Conservation (phyloP, 2,113 vertebrate species). For the Chaenocephalus aceratus region DNA sequence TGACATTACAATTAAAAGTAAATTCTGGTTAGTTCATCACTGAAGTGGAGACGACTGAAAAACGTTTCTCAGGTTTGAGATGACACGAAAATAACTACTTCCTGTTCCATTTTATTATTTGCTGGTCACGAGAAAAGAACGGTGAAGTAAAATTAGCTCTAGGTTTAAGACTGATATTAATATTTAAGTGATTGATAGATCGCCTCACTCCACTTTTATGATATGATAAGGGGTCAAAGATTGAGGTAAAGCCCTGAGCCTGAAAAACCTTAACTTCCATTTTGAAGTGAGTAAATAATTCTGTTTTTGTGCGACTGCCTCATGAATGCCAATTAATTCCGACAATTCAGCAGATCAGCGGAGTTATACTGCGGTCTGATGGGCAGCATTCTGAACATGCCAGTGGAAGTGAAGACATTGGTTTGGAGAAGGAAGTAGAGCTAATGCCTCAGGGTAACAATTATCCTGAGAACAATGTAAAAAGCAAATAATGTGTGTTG, state of each 20-base stretch:
- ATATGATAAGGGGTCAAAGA: background rate
- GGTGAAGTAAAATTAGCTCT: constrained; percentile 41
- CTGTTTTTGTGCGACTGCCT: background rate
- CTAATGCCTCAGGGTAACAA: constrained; percentile 40
- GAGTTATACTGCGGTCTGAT: constrained; percentile 9
- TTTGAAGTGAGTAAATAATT: constrained; percentile 18
- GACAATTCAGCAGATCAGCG: constrained; percentile 15
- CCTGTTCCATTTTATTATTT: background rate
- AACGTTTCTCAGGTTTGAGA: constrained; percentile 53
- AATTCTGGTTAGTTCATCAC: constrained; percentile 66
- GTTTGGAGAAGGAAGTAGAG: constrained; percentile 48
- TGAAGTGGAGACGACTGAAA: constrained; percentile 33
- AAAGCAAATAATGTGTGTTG: constrained; percentile 29
- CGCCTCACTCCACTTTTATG: constrained; percentile 4
- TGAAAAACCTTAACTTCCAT: constrained; percentile 6
- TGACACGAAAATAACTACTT: constrained; percentile 48
- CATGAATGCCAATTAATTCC: constrained; percentile 1
- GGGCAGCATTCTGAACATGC: constrained; percentile 55
- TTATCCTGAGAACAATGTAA: constrained; percentile 38
- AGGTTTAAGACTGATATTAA: constrained; percentile 47
- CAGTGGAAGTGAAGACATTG: constrained; percentile 47
- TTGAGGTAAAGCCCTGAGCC: background rate
- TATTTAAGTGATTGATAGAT: constrained; percentile 15
- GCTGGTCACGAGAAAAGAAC: constrained; percentile 37
- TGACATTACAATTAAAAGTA: constrained; percentile 65